These are phyloP conservation scores for Drusus annulatus DNA, from an alignment of 1,140 invertebrate species.

Conservation along the genomic window DNA sequence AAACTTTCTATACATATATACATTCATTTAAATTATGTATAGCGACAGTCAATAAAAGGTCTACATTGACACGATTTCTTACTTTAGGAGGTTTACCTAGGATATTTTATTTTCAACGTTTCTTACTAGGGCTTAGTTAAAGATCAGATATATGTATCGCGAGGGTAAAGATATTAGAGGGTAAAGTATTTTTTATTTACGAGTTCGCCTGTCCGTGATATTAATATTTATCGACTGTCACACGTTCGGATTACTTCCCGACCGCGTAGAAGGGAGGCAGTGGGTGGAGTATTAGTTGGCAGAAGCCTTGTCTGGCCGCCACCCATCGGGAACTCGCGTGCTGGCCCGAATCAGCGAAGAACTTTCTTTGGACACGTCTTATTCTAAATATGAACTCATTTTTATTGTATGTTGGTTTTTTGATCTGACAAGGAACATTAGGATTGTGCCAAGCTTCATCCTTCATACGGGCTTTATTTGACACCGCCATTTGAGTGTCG, in stretches of 20 bases:
- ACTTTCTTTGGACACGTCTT: not conserved
- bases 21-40: too few relatives aligned
- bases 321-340: not conserved
- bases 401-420: not conserved
- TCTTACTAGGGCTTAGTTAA: slow-evolving; percentile 49
- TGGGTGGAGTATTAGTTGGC: too few relatives aligned
- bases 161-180: slow-evolving; percentile 37
- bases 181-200: slow-evolving; percentile 53
- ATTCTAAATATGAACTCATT: not conserved
- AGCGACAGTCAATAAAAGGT: too few relatives aligned
- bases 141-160: slow-evolving; percentile 46
- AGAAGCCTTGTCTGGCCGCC: not conserved
- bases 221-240: slow-evolving; percentile 56
- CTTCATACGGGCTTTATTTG: too few relatives aligned
- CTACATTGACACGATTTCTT: too few relatives aligned
- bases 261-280: not conserved
- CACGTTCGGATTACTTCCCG: not conserved
- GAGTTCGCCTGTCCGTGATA: slow-evolving; percentile 48
- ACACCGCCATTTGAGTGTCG: too few relatives aligned
- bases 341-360: not conserved
- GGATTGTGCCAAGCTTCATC: not conserved
- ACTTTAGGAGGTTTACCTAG: too few relatives aligned
- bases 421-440: not conserved
- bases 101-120: not conserved
- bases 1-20: too few relatives aligned